Evolutionary conservation across 2,797 vertebrate species (phyloP), one percentile per base, ranked within the genome.

Genomic region (Anguilla megastoma): DNA sequence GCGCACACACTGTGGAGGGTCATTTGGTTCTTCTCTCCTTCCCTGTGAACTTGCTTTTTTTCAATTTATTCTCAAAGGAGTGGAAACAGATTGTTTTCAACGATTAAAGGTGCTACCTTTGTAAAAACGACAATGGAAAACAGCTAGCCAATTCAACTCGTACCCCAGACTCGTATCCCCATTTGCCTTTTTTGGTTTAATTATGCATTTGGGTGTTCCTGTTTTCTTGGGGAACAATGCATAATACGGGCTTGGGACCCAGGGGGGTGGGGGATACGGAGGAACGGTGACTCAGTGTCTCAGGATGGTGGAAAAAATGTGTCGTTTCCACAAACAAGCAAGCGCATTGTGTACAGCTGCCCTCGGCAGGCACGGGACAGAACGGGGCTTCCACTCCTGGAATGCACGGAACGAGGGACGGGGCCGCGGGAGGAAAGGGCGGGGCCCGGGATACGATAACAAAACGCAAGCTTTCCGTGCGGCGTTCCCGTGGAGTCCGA

Each of bases 241-340:
- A 89, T n/a, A 88, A 85, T 84, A 71, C 60, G n/a, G 52, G 85
- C 76, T 85, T 84, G 69, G 74, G 63, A 86, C 52, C 24, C 10
- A 18, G 2, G 45, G 6, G n/a, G 30, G 18, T 3, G 9, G 84
- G 54, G 41, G 5, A 8, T 76, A 79, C 54, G 80, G 24, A 41
- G 54, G 86, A 85, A 16, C 14, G 58, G 74, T 91, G 90, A 90
- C 87, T 90, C 88, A 89, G 56, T 82, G 60, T 80, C 89, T 90
- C 87, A 90, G 76, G 87, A 84, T 41, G 86, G 84, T 69, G 86
- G 90, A 90, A 90, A 92, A 89, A 89, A 85, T 33, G 36, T 74
- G 50, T 82, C 80, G 89, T 87, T 88, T 91, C 89, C 85, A 85
- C 85, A 88, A 90, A 90, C 88, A 90, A 86, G 88, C 87, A 79